Conservation (phyloP, 2,888 invertebrate species). For the Sepiola atlantica region DNA sequence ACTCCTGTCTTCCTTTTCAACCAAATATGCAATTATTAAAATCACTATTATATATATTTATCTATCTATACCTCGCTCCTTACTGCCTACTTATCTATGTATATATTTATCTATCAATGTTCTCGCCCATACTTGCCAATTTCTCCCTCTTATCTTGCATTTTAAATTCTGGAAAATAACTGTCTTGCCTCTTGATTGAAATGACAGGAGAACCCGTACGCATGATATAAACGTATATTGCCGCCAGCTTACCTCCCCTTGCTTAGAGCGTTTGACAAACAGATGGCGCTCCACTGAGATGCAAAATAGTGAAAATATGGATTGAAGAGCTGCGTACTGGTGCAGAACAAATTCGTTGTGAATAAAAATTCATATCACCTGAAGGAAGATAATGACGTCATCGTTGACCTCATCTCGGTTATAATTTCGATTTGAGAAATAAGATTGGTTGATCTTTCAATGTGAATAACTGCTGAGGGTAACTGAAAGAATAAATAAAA, state of each 20-base stretch:
- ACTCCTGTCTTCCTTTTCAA: too few species aligned
- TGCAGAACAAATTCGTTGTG: not conserved
- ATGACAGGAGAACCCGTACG: not conserved
- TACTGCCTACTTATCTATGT: not conserved
- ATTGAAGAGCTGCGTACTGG: not conserved
- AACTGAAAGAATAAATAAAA: not conserved
- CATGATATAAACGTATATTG: not conserved
- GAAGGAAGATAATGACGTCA: not conserved
- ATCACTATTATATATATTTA: too few species aligned
- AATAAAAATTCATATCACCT: conserved; percentile 32
- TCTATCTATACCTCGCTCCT: not conserved
- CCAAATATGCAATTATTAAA: too few species aligned
- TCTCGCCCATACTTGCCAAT: not conserved
- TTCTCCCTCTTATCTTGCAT: not conserved
- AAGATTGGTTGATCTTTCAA: not conserved
- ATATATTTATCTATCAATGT: not conserved
- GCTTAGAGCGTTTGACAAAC: conserved; percentile 15
- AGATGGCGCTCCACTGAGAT: conserved; percentile 32
- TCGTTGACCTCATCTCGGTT: not conserved
- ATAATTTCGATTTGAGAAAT: not conserved
- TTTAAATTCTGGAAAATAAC: not conserved
- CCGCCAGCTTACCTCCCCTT: not conserved
- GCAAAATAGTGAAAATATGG: not conserved
- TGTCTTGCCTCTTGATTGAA: not conserved
- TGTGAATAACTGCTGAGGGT: not conserved